Evolutionary conservation across 2,113 vertebrate genomes (phyloP), one percentile per base, ranked within the genome.

Genomic region (Menura novaehollandiae): DNA sequence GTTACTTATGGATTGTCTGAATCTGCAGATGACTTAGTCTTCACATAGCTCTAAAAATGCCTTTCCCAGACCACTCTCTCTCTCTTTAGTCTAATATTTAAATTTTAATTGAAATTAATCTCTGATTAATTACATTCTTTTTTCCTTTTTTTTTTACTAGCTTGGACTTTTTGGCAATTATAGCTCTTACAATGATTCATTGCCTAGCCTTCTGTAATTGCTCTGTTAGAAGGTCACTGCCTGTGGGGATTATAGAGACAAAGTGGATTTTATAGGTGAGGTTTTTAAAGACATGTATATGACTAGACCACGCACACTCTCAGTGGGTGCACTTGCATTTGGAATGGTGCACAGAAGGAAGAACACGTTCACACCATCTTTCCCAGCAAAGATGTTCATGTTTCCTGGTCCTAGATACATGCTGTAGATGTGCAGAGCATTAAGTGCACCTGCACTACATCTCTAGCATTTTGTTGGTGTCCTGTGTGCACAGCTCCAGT

Each of bases 61-160:
- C 44, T 85, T 78, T 82, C 37, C n/a, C 14, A 71, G 79, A 55
- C 81, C 35, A 59, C 3, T 84, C 58, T 74, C 19, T 49, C 8
- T 49, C 21, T 84, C 55, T 79, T 49, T 23, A 73, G 63, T 52
- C 35, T 35, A 51, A 69, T 68, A 71, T 62, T 75, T 79, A 85
- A 92, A 63, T 18, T 77, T 92, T 94, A 96, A 96, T 64, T 91
- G 44, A 93, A 88, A 59, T 6, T 7, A 58, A 58, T 77, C 16
- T 77, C 14, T 80, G 28, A 80, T 75, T 89, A 77, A 89, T 91
- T 89, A 60, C 1, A 3, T 67, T 67, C 1, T 74, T 67, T 32
- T 21, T 39, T 60, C 46, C n/a, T 76, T 49, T 85, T 13, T 69
- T 52, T 28, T 13, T 0, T 18, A n/a, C 43, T 75, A 89, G 8